These are phyloP conservation scores for Calycopis cecrops DNA, from an alignment of 1,140 invertebrate species.

Conservation along the genomic window DNA sequence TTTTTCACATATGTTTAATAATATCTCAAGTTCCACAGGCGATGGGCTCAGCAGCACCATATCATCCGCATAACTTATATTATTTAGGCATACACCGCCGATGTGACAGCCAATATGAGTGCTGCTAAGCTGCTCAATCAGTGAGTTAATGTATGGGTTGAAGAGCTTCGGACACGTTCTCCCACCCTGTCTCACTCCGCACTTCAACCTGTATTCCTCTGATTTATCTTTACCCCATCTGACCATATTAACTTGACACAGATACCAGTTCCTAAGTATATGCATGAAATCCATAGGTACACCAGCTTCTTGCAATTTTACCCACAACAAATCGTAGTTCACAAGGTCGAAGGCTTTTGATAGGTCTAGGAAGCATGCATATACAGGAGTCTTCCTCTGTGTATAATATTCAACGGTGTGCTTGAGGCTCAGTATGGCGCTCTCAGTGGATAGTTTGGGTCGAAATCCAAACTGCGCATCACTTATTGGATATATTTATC, in stretches of 20 bases:
- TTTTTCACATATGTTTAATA: slow-evolving; percentile 15
- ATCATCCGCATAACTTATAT: too few relatives aligned
- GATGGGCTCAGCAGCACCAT: too few relatives aligned
- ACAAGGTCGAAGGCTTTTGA: too few relatives aligned
- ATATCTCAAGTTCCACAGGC: slow-evolving; percentile 4
- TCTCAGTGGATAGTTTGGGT: slow-evolving; percentile 20
- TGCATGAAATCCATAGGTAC: neutral
- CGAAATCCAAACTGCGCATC: slow-evolving; percentile 23
- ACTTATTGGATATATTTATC: slow-evolving; percentile 6
- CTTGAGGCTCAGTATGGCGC: slow-evolving; percentile 23
- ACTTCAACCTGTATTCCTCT: slow-evolving; percentile 12
- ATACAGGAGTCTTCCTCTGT: too few relatives aligned
- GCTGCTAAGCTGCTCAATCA: slow-evolving; percentile 17
- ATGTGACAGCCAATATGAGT: slow-evolving; percentile 15
- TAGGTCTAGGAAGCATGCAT: too few relatives aligned
- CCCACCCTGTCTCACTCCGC: slow-evolving; percentile 22
- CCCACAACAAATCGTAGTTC: neutral
- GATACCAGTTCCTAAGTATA: slow-evolving; percentile 17
- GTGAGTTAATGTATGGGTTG: slow-evolving; percentile 18
- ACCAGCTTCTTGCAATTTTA: neutral
- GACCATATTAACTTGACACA: slow-evolving; percentile 15
- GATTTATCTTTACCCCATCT: slow-evolving; percentile 16
- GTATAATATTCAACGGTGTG: slow-evolving; percentile 23
- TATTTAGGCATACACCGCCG: slow-evolving; percentile 13
- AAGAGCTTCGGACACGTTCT: slow-evolving; percentile 16